Evolutionary conservation across 2,797 vertebrate genomes (phyloP).

Genomic region (Heterohyrax brucei): DNA sequence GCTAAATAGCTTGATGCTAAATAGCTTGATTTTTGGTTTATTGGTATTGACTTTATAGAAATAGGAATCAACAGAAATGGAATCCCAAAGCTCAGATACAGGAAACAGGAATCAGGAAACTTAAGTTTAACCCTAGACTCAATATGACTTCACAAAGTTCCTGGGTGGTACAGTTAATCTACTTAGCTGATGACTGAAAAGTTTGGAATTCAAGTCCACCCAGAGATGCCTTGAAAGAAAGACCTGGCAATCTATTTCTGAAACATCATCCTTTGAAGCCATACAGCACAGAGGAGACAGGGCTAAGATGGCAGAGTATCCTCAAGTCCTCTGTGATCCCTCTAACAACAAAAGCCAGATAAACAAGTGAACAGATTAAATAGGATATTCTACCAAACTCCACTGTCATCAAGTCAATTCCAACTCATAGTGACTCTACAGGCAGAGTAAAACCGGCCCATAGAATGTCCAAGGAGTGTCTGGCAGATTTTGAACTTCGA

Average conservation of each 20-base stretch:
- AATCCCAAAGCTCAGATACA: slow-evolving; percentile 3
- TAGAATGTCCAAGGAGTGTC: too few relatives aligned
- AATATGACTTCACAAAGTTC: neutral
- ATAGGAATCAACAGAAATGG: neutral
- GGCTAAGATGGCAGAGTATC: too few relatives aligned
- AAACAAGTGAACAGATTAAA: too few relatives aligned
- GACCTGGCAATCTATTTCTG: neutral
- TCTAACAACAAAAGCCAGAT: too few relatives aligned
- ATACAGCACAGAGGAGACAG: neutral
- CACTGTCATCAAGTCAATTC: too few relatives aligned
- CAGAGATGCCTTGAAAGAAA: neutral
- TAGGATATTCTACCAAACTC: too few relatives aligned
- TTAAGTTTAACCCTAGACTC: neutral
- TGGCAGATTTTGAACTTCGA: too few relatives aligned
- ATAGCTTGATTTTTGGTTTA: neutral
- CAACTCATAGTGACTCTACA: too few relatives aligned
- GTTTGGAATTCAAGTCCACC: neutral
- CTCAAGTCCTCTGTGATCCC: too few relatives aligned
- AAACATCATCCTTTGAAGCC: neutral
- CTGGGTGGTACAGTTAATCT: neutral
- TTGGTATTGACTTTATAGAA: neutral
- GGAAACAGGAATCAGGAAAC: neutral
- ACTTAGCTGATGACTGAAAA: neutral
- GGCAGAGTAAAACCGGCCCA: too few relatives aligned
- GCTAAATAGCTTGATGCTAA: neutral